Evolutionary conservation across 2,888 invertebrate genomes (phyloP).

Genomic region (Hipparchia semele): DNA sequence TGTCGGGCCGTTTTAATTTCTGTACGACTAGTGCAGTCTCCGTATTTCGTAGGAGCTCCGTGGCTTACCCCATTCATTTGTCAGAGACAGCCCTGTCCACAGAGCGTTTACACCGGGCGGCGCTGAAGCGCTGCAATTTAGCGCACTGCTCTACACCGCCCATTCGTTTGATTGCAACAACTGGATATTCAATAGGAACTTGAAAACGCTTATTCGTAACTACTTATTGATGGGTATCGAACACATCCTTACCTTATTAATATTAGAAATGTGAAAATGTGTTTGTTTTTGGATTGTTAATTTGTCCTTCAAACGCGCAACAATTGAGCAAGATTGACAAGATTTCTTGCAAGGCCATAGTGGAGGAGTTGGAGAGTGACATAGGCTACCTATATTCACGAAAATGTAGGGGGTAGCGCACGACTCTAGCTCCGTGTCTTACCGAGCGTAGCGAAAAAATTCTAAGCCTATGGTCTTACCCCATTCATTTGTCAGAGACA

Average conservation of each 20-base stretch:
- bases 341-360: too few relatives aligned
- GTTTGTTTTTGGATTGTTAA: too few relatives aligned
- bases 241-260: too few relatives aligned
- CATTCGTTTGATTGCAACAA: conserved; percentile 55
- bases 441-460: too few relatives aligned
- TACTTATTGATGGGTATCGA: conserved; percentile 38
- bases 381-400: too few relatives aligned
- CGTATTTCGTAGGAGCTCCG: conserved; percentile 4
- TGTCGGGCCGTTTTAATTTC: background rate
- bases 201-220: conserved; percentile 42
- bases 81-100: conserved; percentile 46
- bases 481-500: conserved; percentile 49
- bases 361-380: too few relatives aligned
- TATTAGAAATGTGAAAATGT: too few relatives aligned
- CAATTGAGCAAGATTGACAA: too few relatives aligned
- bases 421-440: too few relatives aligned
- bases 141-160: conserved; percentile 44
- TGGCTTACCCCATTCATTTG: conserved; percentile 43
- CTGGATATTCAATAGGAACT: conserved; percentile 40
- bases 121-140: conserved; percentile 50
- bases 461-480: conserved; percentile 1
- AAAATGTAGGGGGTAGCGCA: too few relatives aligned
- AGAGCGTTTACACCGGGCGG: conserved; percentile 42
- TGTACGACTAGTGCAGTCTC: conserved; percentile 1
- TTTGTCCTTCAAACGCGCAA: too few relatives aligned